Evolutionary conservation across 1,140 invertebrate species (phyloP).

Genomic region (Nixonia krombeini): DNA sequence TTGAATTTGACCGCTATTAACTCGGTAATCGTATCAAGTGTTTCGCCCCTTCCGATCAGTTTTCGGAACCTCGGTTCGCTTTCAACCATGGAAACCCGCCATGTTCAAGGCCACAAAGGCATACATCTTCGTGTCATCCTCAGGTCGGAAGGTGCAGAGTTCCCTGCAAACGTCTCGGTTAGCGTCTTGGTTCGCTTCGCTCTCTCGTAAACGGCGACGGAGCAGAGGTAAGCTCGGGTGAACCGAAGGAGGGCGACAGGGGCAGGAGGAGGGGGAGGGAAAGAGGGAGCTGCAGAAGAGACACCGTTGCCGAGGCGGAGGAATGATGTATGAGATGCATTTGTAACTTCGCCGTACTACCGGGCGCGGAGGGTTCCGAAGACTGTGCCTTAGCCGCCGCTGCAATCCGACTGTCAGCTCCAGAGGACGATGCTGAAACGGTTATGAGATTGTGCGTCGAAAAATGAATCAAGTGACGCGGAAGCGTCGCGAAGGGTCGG

Average conservation of each 20-base stretch:
- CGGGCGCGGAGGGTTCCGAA: slow-evolving; percentile 17
- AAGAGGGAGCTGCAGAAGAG: slow-evolving; percentile 28
- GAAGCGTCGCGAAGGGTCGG: no score
- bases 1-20: slow-evolving; percentile 6
- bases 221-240: background rate
- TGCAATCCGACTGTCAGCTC: slow-evolving; percentile 50
- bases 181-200: slow-evolving; percentile 28
- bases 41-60: background rate
- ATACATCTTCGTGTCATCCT: slow-evolving; percentile 11
- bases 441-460: slow-evolving; percentile 51
- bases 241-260: slow-evolving; percentile 10
- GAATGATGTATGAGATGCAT: slow-evolving; percentile 48
- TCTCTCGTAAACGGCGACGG: slow-evolving; percentile 18
- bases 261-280: slow-evolving; percentile 22
- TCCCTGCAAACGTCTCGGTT: slow-evolving; percentile 25
- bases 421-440: slow-evolving; percentile 48
- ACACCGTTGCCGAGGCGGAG: slow-evolving; percentile 29
- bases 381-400: slow-evolving; percentile 29
- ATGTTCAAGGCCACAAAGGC: slow-evolving; percentile 2
- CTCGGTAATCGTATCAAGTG: background rate
- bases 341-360: slow-evolving; percentile 37
- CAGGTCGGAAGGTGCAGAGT: slow-evolving; percentile 13
- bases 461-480: slow-evolving; percentile 53
- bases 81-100: background rate
- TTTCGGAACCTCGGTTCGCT: background rate